phyloP scores from a whole-genome alignment of 2,113 vertebrate genomes.

The Apteryx owenii region DNA sequence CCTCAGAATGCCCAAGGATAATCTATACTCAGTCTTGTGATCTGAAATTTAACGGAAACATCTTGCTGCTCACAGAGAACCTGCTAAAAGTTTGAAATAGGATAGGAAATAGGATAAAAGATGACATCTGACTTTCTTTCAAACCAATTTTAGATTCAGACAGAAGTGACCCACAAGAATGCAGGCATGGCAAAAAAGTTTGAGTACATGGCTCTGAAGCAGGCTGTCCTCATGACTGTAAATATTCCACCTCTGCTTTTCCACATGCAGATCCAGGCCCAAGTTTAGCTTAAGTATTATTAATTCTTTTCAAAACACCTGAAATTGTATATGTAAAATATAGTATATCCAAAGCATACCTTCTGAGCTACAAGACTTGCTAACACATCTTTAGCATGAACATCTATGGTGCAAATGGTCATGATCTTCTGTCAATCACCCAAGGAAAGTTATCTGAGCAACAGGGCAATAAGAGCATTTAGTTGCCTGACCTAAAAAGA shows the following conservation, averaged over 20 bases:
- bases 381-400: slow-evolving; percentile 83
- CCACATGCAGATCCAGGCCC: not conserved
- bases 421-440: slow-evolving; percentile 86
- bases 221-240: not conserved
- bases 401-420: slow-evolving; percentile 84
- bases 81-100: not conserved
- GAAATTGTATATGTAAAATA: not conserved
- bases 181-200: not conserved
- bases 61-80: not conserved
- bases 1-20: not conserved
- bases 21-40: not conserved
- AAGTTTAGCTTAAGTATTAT: not conserved
- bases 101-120: not conserved
- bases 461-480: slow-evolving; percentile 81
- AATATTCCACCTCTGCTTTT: not conserved
- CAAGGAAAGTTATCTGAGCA: slow-evolving; percentile 81
- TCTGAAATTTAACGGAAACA: not conserved
- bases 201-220: not conserved
- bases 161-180: not conserved
- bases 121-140: not conserved
- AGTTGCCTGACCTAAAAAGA: slow-evolving; percentile 79
- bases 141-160: not conserved
- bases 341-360: slow-evolving; percentile 9
- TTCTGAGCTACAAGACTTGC: slow-evolving; percentile 83
- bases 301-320: not conserved